Conservation (phyloP, 2,113 vertebrate species). For the Oplegnathus fasciatus region DNA sequence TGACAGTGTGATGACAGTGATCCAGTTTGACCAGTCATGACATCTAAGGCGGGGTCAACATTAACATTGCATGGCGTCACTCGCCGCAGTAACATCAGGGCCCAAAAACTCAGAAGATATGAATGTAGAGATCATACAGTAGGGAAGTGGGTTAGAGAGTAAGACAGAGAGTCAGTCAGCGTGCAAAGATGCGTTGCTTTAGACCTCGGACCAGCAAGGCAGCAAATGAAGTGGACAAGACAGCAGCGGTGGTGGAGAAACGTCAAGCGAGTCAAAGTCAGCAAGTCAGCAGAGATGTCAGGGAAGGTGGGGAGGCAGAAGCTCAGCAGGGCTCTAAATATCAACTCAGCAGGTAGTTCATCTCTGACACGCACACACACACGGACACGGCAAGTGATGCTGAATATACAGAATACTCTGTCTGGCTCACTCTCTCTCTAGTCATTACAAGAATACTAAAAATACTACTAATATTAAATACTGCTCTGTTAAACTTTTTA, state of each 20-base stretch:
- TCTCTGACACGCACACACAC: conserved; percentile 11
- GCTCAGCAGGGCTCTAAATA: conserved; percentile 24
- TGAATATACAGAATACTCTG: not conserved
- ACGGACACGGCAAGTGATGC: not conserved
- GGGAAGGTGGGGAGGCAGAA: conserved; percentile 18
- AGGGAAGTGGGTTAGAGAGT: not conserved
- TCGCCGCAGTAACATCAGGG: not conserved
- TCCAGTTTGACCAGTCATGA: conserved; percentile 55
- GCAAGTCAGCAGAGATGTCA: conserved; percentile 30
- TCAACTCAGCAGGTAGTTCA: conserved; percentile 80
- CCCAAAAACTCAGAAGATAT: conserved; percentile 2
- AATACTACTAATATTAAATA: not conserved
- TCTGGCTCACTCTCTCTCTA: not conserved
- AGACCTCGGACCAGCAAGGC: conserved; percentile 8
- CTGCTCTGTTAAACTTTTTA: not conserved
- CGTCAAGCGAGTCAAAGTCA: conserved; percentile 4
- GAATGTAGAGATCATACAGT: conserved; percentile 26
- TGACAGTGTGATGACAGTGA: conserved; percentile 38
- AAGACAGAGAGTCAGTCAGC: not conserved
- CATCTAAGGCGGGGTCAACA: conserved; percentile 17
- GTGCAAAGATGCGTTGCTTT: conserved; percentile 58
- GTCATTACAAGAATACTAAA: not conserved
- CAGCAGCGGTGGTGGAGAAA: conserved; percentile 1
- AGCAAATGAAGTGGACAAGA: conserved; percentile 26
- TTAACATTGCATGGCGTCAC: conserved; percentile 36